Percentiles rank a stretch among this genome's conserved stretches.
These are phyloP conservation scores for Caenorhabditis imperialis DNA, from an alignment of 2,888 invertebrate species.

Conservation along the genomic window DNA sequence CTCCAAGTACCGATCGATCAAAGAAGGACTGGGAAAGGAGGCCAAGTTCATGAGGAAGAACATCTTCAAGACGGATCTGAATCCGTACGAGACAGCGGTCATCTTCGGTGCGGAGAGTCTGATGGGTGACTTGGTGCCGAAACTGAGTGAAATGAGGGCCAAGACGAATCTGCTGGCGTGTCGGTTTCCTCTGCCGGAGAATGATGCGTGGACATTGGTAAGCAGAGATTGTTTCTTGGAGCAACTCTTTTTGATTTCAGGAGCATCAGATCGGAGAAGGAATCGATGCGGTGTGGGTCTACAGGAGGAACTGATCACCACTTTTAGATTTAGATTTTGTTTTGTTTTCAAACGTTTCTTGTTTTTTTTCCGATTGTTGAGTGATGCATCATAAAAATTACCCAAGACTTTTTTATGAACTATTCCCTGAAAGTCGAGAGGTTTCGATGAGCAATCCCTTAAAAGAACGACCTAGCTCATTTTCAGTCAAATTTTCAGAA, in stretches of 20 bases:
- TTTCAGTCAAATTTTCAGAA: neutral
- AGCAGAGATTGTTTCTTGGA: no score
- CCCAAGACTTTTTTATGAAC: no score
- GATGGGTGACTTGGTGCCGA: conserved; percentile 72
- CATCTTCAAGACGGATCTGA: conserved; percentile 74
- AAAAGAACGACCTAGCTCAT: neutral
- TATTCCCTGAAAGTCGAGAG: conserved; percentile 26
- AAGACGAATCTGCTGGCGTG: conserved; percentile 72
- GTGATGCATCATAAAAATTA: no score
- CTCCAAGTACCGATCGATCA: conserved; percentile 57
- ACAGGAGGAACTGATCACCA: conserved; percentile 45
- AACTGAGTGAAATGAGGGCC: conserved; percentile 70
- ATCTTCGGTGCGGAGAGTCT: conserved; percentile 76
- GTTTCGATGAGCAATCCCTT: conserved; percentile 25
- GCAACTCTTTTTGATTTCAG: conserved; percentile 15
- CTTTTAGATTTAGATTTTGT: neutral
- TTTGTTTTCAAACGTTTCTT: neutral
- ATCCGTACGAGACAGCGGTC: conserved; percentile 68
- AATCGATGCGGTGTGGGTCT: conserved; percentile 76
- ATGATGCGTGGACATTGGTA: conserved; percentile 56
- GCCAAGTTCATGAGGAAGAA: conserved; percentile 66
- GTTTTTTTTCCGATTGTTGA: no score
- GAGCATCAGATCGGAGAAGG: conserved; percentile 72
- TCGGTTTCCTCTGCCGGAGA: conserved; percentile 73
- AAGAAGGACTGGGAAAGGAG: conserved; percentile 51